Evolutionary conservation across 2,797 vertebrate genomes (phyloP), one percentile per base, ranked within the genome.

Genomic region (Melopsittacus undulatus): DNA sequence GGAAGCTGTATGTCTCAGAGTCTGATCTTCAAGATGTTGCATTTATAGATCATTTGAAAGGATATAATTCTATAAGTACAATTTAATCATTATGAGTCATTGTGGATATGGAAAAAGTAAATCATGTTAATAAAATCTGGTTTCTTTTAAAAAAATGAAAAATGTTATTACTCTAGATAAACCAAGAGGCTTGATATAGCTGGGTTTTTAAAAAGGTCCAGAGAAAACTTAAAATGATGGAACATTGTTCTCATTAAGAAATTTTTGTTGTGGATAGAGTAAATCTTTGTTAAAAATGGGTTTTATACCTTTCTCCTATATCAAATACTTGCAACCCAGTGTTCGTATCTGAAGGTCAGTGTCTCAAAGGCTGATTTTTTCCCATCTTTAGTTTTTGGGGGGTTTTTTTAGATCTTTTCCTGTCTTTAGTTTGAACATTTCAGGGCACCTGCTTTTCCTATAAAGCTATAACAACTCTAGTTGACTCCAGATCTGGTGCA

Each of bases 91-190:
- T 94, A 80, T 78, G 92, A 97, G 69, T 95, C 92, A 96, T 38
- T 87, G 83, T 85, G 83, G 92, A 90, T 92, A 95, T 89, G 62
- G 90, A 90, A 96, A 96, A 88, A 82, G 89, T 95, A 98, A 97
- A 96, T 96, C 94, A 94, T 46, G 87, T 97, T 97, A 97, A 94
- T 94, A 79, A 96, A 96, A 97, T 92, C 83, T 95, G 87, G 89
- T 97, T 96, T 87, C 73, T 84, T 96, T 89, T 80, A 75, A 92
- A 96, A 96, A 96, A 89, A 88, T 85, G 82, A 93, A 97, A 96
- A 86, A 96, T 59, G n/a, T 75, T 82, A 83, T 95, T 95, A 93
- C 57, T 74, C 70, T 87, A 92, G 63, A 81, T 74, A 96, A 95
- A 96, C 52, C 76, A 93, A 87, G 73, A 88, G 32, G 45, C 40